phyloP scores from a whole-genome alignment of 2,797 vertebrate species.

The Hemibagrus guttatus region DNA sequence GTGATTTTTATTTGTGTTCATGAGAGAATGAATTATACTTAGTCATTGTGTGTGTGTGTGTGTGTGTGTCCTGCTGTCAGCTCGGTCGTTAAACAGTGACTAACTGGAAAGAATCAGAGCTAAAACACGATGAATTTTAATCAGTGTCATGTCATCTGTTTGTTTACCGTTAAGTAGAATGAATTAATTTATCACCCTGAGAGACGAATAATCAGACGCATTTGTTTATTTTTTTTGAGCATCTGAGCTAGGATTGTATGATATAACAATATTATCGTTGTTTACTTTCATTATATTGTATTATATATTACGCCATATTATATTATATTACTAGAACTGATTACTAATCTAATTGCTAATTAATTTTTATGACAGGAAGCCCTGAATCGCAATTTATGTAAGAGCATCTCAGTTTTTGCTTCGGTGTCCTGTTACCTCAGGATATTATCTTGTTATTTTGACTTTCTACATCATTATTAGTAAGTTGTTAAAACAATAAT shows the following conservation, averaged over 20 bases:
- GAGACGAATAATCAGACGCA: background rate
- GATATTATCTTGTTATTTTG: no score
- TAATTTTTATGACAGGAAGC: background rate
- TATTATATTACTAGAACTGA: background rate
- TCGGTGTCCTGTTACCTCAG: no score
- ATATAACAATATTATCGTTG: background rate
- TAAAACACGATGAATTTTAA: slow-evolving; percentile 28
- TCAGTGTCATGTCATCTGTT: background rate
- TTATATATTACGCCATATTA: no score
- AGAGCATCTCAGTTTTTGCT: no score
- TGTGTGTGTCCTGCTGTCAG: background rate
- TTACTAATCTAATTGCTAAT: no score
- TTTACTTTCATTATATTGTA: background rate
- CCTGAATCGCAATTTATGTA: background rate
- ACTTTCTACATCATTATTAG: no score
- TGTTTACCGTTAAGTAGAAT: background rate
- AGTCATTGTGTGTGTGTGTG: background rate
- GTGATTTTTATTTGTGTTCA: background rate
- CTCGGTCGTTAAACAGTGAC: slow-evolving; percentile 5
- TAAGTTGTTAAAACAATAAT: background rate
- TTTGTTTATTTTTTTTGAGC: background rate
- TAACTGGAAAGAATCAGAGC: background rate
- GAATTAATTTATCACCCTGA: background rate
- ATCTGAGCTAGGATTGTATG: background rate
- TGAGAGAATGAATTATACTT: background rate